Conservation (phyloP, 2,113 vertebrate species). For the Cricetomys ansorgei region DNA sequence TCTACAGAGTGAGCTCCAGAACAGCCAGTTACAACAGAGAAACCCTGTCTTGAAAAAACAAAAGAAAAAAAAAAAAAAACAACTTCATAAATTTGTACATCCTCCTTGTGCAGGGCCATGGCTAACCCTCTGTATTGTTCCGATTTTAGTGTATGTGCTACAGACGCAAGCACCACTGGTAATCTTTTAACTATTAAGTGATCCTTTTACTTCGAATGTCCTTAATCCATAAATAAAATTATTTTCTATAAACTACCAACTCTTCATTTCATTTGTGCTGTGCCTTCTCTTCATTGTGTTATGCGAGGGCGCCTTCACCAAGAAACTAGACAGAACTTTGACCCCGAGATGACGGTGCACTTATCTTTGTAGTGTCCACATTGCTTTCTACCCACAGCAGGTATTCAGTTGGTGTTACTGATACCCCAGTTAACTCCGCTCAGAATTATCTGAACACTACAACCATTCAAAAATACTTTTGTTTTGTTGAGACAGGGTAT, state of each 20-base stretch:
- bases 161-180: not conserved
- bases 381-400: not conserved
- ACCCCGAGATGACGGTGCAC: not conserved
- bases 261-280: not conserved
- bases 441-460: not conserved
- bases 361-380: not conserved
- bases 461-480: conserved; percentile 6
- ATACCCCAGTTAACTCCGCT: not conserved
- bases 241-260: not conserved
- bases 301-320: not conserved
- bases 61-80: too few species aligned
- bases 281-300: not conserved
- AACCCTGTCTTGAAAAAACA: too few species aligned
- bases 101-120: not conserved
- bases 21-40: too few species aligned
- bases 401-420: not conserved
- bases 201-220: not conserved
- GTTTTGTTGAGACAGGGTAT: not conserved
- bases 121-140: not conserved
- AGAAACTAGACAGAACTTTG: not conserved
- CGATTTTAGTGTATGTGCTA: not conserved
- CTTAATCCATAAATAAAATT: not conserved
- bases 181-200: not conserved
- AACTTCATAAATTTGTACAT: not conserved
- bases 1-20: too few species aligned